These are phyloP conservation scores for Noctua pronuba DNA, from an alignment of 2,888 invertebrate genomes.

Conservation along the genomic window DNA sequence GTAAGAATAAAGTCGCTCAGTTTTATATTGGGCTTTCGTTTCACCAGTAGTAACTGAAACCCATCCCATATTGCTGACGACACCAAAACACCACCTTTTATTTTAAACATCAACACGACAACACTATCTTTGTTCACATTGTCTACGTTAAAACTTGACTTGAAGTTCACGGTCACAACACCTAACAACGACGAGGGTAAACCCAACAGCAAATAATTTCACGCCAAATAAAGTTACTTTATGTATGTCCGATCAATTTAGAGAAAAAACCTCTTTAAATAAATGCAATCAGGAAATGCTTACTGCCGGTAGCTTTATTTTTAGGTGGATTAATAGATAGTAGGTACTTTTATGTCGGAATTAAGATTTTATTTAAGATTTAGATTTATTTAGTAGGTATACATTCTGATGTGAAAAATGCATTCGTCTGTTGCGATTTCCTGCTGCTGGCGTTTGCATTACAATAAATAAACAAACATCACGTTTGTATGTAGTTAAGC, in stretches of 20 bases:
- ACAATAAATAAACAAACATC: background rate
- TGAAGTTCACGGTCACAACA: constrained; percentile 41
- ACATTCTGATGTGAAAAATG: background rate
- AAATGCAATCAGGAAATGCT: constrained; percentile 65
- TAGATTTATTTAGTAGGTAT: background rate
- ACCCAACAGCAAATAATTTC: constrained; percentile 57
- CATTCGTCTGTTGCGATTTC: background rate
- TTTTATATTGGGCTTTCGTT: background rate
- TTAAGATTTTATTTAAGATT: background rate
- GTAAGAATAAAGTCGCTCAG: background rate
- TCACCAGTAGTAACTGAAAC: background rate
- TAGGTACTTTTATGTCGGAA: constrained; percentile 1
- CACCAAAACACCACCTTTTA: background rate
- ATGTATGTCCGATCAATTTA: constrained; percentile 34
- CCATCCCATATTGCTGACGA: background rate
- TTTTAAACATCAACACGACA: constrained; percentile 3
- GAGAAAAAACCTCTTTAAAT: constrained; percentile 58
- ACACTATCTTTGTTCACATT: background rate
- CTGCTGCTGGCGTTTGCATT: background rate
- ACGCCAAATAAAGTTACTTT: constrained; percentile 49
- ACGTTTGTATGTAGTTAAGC: background rate
- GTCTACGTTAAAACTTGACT: background rate
- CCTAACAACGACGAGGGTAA: constrained; percentile 28
- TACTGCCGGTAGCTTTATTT: constrained; percentile 60
- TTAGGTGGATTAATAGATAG: constrained; percentile 33